Evolutionary conservation across 2,888 invertebrate genomes (phyloP), one percentile per base, ranked within the genome.

Genomic region (Augiades crinisus): DNA sequence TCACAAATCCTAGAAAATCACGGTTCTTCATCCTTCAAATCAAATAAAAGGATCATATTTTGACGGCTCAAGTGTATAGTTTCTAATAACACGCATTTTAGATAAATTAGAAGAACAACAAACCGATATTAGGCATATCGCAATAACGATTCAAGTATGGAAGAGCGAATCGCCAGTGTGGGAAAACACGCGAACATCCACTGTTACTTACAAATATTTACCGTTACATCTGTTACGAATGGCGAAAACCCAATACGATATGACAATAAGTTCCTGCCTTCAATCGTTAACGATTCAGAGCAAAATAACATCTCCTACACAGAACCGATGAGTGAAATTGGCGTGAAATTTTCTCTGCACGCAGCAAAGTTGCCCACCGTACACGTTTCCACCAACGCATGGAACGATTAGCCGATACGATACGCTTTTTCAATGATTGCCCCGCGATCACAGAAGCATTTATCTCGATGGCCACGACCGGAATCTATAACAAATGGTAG

Each of bases 371-470:
- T 8, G 34, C 34, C 24, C 21, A 16, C 21, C 16, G 33, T 40
- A n/a, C 30, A 37, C 12, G 16, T 47, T 33, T 34, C 22, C 16
- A 31, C 40, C 62, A 61, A 65, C 41, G 50, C 50, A 36, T 50
- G 60, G 59, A 58, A 60, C 62, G 56, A 66, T 68, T 60, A 69
- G 64, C 61, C 67, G 64, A 72, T 75, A 68, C 66, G 78, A 72
- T 62, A 86, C 81, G 84, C 80, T 85, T 81, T 84, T 83, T 78
- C 74, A 66, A 61, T 51, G 63, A 68, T 77, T 76, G 78, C 81
- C n/a, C 74, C 73, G 61, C 72, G 77, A 78, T 78, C 70, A 72
- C 86, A 78, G 86, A 86, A 87, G 86, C 86, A 72, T 79, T 72
- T 65, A 68, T 60, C 57, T 66, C 67, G 62, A 64, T 64, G 60